A percentile compares a stretch with the other conserved stretches of the same genome.
Conservation (phyloP, 2,888 invertebrate genomes). For the Aromia moschata region DNA sequence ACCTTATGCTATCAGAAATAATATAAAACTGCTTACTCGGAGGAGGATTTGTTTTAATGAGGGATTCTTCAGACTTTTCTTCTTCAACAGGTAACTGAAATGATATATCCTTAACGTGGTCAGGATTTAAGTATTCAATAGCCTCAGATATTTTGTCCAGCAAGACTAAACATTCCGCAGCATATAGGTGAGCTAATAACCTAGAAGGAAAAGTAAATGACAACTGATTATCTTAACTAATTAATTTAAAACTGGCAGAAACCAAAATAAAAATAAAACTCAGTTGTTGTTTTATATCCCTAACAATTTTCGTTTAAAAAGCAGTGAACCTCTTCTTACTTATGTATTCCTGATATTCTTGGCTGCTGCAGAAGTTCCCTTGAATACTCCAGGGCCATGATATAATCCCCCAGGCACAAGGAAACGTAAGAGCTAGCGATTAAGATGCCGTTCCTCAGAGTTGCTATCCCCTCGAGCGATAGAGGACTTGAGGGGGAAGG, state of each 20-base stretch:
- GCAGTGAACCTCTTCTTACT: conserved; percentile 60
- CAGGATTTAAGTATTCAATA: conserved; percentile 82
- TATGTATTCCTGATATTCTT: conserved; percentile 76
- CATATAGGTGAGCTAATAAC: conserved; percentile 87
- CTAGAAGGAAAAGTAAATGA: conserved; percentile 59
- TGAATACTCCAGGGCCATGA: conserved; percentile 81
- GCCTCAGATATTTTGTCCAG: conserved; percentile 86
- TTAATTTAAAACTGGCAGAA: too few species aligned
- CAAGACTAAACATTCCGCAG: conserved; percentile 86
- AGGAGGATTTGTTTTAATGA: conserved; percentile 57
- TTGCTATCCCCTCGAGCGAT: conserved; percentile 69
- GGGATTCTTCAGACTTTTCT: conserved; percentile 62
- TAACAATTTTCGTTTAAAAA: too few species aligned
- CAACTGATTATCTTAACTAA: too few species aligned
- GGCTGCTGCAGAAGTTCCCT: conserved; percentile 77
- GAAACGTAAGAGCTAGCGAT: conserved; percentile 86
- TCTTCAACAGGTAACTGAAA: conserved; percentile 63
- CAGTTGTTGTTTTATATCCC: too few species aligned
- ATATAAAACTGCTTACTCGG: conserved; percentile 56
- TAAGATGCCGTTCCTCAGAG: conserved; percentile 73
- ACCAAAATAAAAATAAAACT: too few species aligned
- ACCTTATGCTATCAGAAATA: too few species aligned
- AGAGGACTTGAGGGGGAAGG: conserved; percentile 73
- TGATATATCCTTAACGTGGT: conserved; percentile 70
- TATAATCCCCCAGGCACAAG: conserved; percentile 84